A percentile compares a stretch with the other conserved stretches of the same genome.
Conservation (phyloP, 37 sponge, comb jelly and placozoan genomes). For the Geodia barretti region DNA sequence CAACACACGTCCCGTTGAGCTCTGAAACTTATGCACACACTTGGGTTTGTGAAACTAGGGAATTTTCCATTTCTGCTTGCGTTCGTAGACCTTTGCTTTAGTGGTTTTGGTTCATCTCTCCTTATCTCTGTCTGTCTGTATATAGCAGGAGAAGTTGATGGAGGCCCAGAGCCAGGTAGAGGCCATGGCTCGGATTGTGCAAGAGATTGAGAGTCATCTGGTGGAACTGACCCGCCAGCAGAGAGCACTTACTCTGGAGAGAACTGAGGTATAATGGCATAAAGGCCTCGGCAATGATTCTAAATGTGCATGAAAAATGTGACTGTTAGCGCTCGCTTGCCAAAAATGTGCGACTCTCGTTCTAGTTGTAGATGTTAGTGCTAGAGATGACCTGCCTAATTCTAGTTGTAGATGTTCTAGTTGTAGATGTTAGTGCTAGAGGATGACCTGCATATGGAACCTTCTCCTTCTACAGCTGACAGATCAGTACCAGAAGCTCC, state of each 20-base stretch:
- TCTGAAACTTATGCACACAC: too few relatives aligned
- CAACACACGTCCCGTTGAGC: too few relatives aligned
- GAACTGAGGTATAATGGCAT: neutral
- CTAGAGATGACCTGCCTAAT: neutral
- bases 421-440: neutral
- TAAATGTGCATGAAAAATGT: neutral
- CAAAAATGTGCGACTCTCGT: too few relatives aligned
- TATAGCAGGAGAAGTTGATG: neutral
- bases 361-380: too few relatives aligned
- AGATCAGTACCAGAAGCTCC: constrained; percentile 1
- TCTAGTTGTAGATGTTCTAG: neutral
- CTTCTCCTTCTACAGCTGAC: constrained; percentile 1
- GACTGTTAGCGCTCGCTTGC: too few relatives aligned
- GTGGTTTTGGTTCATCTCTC: too few relatives aligned
- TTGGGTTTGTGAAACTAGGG: too few relatives aligned
- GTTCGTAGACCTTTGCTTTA: too few relatives aligned
- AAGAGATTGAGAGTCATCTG: neutral
- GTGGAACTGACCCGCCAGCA: neutral
- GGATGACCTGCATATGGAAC: neutral
- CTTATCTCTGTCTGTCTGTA: too few relatives aligned
- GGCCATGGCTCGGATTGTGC: neutral
- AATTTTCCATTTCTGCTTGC: too few relatives aligned
- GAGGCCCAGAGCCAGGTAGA: neutral
- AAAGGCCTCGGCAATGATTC: neutral
- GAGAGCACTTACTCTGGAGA: neutral